phyloP scores from a whole-genome alignment of 2,888 invertebrate species.

The Gymnosoma rotundatum region DNA sequence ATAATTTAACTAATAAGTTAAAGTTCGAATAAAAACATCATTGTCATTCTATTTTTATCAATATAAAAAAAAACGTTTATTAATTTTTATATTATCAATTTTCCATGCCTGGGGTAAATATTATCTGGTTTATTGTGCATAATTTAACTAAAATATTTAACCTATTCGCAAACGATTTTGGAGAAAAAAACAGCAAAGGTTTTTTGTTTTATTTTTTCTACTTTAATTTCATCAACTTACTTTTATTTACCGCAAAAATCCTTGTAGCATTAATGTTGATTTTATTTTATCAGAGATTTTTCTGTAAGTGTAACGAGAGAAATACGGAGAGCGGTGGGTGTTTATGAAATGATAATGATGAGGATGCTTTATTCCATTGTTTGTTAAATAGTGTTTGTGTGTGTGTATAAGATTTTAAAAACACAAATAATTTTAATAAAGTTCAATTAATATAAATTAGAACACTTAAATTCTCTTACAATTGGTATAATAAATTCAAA shows the following conservation, averaged over 20 bases:
- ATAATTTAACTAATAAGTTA: background rate
- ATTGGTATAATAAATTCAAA: conserved; percentile 15
- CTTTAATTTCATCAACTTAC: too few species aligned
- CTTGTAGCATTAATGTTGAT: too few species aligned
- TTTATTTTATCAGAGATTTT: background rate
- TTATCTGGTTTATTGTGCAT: background rate
- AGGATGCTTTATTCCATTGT: conserved; percentile 36
- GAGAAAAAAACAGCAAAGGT: conserved; percentile 24
- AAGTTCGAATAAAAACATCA: too few species aligned
- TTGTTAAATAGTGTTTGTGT: conserved; percentile 9
- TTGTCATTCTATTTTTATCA: too few species aligned
- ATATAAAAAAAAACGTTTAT: too few species aligned
- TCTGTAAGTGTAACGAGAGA: conserved; percentile 37
- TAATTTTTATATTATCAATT: too few species aligned
- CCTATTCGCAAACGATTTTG: conserved; percentile 30
- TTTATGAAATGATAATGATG: conserved; percentile 43
- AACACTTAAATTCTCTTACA: conserved; percentile 38
- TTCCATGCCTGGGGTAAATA: background rate
- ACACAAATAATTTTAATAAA: conserved; percentile 65
- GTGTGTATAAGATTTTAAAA: background rate
- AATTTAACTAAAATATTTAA: background rate
- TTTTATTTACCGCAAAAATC: conserved; percentile 28
- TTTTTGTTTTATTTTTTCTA: background rate
- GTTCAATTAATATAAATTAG: conserved; percentile 73
- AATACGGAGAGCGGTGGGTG: conserved; percentile 22